These are phyloP conservation scores for Holacanthella duospinosa DNA, from an alignment of 2,888 invertebrate genomes.

Conservation along the genomic window DNA sequence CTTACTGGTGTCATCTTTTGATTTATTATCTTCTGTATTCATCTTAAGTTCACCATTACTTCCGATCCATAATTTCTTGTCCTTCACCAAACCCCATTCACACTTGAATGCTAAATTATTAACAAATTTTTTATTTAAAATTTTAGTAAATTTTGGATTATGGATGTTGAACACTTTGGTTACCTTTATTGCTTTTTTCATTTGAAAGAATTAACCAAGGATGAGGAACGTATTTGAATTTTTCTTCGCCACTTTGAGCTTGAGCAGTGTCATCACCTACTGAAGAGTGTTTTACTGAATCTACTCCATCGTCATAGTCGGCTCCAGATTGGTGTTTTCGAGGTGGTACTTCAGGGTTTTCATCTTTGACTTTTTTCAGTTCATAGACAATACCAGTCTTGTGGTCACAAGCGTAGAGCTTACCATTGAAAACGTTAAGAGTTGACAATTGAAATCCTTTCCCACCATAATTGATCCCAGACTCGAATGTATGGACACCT, in stretches of 20 bases:
- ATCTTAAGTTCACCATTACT: slow-evolving; percentile 66
- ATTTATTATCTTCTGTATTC: not conserved
- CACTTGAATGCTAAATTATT: slow-evolving; percentile 68
- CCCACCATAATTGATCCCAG: slow-evolving; percentile 67
- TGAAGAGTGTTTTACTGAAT: not conserved
- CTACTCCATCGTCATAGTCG: not conserved
- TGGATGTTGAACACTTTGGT: not conserved
- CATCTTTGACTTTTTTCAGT: slow-evolving; percentile 45
- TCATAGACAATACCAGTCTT: slow-evolving; percentile 79
- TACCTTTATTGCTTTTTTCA: not conserved
- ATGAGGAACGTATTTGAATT: not conserved
- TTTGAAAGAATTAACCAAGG: not conserved
- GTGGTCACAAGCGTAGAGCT: slow-evolving; percentile 81
- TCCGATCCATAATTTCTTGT: slow-evolving; percentile 75
- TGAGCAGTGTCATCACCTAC: not conserved
- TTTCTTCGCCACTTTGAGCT: not conserved
- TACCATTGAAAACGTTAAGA: slow-evolving; percentile 81
- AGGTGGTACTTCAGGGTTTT: not conserved
- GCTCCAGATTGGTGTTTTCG: not conserved
- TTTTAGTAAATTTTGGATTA: no score
- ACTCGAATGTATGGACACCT: slow-evolving; percentile 51
- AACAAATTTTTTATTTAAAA: no score
- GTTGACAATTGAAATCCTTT: slow-evolving; percentile 96
- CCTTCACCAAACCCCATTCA: slow-evolving; percentile 93
- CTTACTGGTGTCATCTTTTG: not conserved